Conservation (phyloP, 37 sponge, comb jelly and placozoan genomes). For the Chondrilla cf. caribensis region DNA sequence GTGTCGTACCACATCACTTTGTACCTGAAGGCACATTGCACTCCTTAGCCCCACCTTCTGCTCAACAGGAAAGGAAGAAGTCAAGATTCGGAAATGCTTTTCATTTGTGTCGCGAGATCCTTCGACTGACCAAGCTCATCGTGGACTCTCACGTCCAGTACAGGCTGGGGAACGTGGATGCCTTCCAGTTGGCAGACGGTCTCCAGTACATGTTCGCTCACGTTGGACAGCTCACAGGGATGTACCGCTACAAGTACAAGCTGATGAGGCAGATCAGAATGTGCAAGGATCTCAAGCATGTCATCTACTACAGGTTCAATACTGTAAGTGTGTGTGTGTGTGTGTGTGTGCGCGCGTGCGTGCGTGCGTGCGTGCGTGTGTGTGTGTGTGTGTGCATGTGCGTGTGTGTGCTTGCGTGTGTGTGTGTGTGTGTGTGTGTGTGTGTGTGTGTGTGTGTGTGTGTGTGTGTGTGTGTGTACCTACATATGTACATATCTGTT, state of each 20-base stretch:
- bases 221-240: slow-evolving; percentile 99
- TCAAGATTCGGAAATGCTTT: slow-evolving; percentile 99
- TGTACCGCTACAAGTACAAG: slow-evolving; percentile 99
- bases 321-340: slow-evolving; percentile 64
- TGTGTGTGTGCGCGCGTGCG: slow-evolving; percentile 8
- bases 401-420: too few species aligned
- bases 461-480: neutral
- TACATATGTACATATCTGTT: neutral
- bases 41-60: too few species aligned
- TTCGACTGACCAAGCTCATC: slow-evolving; percentile 95
- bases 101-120: slow-evolving; percentile 98
- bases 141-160: slow-evolving; percentile 99
- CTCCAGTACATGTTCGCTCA: slow-evolving; percentile 98
- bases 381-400: neutral
- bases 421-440: neutral
- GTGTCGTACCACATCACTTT: too few species aligned
- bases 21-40: too few species aligned
- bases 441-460: neutral
- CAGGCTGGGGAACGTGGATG: slow-evolving; percentile 97
- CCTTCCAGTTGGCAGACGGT: slow-evolving; percentile 96
- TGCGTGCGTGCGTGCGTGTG: neutral
- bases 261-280: slow-evolving; percentile 99
- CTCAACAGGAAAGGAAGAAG: slow-evolving; percentile 84
- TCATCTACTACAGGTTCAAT: slow-evolving; percentile 99
- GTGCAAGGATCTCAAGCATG: slow-evolving; percentile 99